phyloP scores from a whole-genome alignment of 1,140 invertebrate species.

The Pachyrhynchus sulphureomaculatus region DNA sequence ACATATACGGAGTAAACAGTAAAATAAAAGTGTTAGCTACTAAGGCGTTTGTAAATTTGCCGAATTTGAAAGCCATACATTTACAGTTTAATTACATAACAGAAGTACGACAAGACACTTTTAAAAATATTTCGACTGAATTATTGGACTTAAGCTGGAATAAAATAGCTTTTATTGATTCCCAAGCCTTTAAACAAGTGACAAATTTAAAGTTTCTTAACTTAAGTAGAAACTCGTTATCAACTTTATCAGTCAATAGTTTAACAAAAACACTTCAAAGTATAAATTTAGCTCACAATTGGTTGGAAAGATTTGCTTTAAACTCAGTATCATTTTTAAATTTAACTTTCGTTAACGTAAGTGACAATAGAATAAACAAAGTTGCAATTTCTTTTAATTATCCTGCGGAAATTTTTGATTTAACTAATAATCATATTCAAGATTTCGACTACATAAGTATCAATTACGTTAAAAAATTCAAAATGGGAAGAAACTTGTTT shows the following conservation, averaged over 20 bases:
- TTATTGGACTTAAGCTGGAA: slow-evolving; percentile 13
- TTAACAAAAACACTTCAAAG: not conserved
- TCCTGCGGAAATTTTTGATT: not conserved
- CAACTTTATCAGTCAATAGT: not conserved
- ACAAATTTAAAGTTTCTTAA: not conserved
- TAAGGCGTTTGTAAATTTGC: not conserved
- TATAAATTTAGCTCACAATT: slow-evolving; percentile 3
- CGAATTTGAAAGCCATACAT: slow-evolving; percentile 4
- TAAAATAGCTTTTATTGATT: slow-evolving; percentile 1
- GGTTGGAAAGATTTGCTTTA: not conserved
- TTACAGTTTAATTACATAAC: not conserved
- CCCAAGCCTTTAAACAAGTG: not conserved
- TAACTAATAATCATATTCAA: not conserved
- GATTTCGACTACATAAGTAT: slow-evolving; percentile 2
- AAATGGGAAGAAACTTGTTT: not conserved
- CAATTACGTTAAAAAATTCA: not conserved
- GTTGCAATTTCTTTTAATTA: not conserved
- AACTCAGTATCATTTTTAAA: slow-evolving; percentile 1
- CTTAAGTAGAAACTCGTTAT: slow-evolving; percentile 2
- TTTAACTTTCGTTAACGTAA: not conserved
- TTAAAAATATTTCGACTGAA: slow-evolving; percentile 5
- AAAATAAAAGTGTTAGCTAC: slow-evolving; percentile 1
- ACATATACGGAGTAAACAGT: slow-evolving; percentile 11
- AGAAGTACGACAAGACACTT: not conserved
- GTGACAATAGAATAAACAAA: not conserved